These are phyloP conservation scores for Hylaeus volcanicus DNA, from an alignment of 1,140 invertebrate genomes.

Conservation along the genomic window DNA sequence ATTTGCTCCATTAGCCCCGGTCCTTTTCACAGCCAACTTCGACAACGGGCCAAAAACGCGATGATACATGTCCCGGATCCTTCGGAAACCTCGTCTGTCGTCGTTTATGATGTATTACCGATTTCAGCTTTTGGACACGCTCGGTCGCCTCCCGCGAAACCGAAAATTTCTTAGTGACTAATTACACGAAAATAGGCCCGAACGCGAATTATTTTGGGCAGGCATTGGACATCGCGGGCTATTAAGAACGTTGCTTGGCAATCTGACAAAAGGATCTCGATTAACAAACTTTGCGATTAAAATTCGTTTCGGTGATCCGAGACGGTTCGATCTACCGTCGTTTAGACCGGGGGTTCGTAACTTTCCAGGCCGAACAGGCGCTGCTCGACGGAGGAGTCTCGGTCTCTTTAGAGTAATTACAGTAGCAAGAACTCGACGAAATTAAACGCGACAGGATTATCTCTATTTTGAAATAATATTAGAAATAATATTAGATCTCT, in stretches of 20 bases:
- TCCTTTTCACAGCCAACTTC: not conserved
- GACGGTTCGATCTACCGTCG: not conserved
- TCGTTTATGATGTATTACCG: conserved; percentile 33
- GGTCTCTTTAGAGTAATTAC: too few species aligned
- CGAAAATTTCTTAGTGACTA: conserved; percentile 43
- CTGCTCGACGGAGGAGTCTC: too few species aligned
- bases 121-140: conserved; percentile 25
- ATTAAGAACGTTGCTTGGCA: conserved; percentile 58
- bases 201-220: conserved; percentile 37
- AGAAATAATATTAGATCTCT: too few species aligned
- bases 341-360: too few species aligned
- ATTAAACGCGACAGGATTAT: too few species aligned
- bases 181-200: conserved; percentile 51
- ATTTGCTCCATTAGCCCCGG: conserved; percentile 9
- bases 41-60: not conserved
- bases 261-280: conserved; percentile 51
- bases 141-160: conserved; percentile 2
- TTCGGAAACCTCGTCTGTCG: conserved; percentile 11
- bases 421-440: too few species aligned
- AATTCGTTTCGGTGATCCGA: not conserved
- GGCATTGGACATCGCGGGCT: conserved; percentile 30
- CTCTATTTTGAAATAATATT: too few species aligned
- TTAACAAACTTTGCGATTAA: conserved; percentile 42
- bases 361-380: too few species aligned
- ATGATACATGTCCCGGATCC: not conserved